A percentile compares a stretch with the other conserved stretches of the same genome.
Evolutionary conservation across 2,888 invertebrate genomes (phyloP).

Genomic region (Lasioglossum vierecki): DNA sequence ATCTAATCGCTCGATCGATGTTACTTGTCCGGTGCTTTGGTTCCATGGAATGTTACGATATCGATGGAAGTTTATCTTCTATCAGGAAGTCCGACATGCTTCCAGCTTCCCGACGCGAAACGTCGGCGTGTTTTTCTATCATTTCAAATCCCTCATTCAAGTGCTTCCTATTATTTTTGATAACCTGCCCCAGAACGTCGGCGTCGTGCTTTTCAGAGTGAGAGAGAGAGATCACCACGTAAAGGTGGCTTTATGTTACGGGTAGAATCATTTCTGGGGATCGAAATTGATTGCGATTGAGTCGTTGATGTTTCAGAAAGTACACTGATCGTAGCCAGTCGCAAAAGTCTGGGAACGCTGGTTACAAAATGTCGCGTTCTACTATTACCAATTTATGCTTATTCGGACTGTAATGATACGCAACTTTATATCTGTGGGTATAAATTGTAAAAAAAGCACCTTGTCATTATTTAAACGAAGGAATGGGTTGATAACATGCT

Average conservation of each 20-base stretch:
- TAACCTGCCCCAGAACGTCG: background rate
- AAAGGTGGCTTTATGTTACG: background rate
- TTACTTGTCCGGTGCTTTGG: background rate
- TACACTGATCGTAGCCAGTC: background rate
- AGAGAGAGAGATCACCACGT: background rate
- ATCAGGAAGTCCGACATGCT: background rate
- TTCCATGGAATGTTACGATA: background rate
- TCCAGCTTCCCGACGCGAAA: background rate
- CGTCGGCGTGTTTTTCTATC: conserved; percentile 1
- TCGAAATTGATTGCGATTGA: background rate
- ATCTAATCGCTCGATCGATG: conserved; percentile 8
- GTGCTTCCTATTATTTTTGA: background rate
- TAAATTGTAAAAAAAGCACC: background rate
- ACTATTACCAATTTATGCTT: too few species aligned
- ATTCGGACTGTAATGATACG: background rate
- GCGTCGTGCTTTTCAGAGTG: background rate
- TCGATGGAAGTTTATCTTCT: background rate
- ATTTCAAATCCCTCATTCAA: background rate
- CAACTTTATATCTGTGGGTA: background rate
- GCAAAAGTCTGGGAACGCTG: too few species aligned
- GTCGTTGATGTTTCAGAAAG: background rate
- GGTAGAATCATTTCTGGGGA: background rate
- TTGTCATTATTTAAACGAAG: too few species aligned
- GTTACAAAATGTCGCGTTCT: background rate
- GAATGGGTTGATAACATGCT: background rate